phyloP scores from a whole-genome alignment of 2,797 vertebrate species.

The Aphelocoma californica region DNA sequence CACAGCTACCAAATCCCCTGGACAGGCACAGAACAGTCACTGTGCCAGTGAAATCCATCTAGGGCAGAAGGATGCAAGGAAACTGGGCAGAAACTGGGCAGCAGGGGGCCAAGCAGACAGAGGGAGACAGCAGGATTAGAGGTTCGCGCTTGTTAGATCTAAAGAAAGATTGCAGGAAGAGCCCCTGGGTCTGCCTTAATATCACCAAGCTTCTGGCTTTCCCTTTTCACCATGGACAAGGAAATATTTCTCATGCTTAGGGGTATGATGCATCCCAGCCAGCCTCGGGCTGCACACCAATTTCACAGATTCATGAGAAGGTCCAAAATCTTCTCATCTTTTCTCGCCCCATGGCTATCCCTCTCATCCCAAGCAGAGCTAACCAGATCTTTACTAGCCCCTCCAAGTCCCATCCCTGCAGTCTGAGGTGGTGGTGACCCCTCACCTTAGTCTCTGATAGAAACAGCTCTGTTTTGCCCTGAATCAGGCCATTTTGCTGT shows the following conservation, averaged over 20 bases:
- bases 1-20: not conserved
- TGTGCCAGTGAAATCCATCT: not conserved
- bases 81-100: not conserved
- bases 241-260: not conserved
- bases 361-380: not conserved
- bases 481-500: not conserved
- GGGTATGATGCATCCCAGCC: not conserved
- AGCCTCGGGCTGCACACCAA: not conserved
- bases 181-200: not conserved
- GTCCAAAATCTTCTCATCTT: not conserved
- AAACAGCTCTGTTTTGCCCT: not conserved
- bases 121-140: not conserved
- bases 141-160: not conserved
- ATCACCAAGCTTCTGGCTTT: not conserved
- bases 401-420: not conserved
- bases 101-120: accelerated
- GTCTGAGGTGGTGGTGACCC: not conserved
- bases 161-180: not conserved
- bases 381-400: not conserved
- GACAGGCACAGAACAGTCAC: not conserved
- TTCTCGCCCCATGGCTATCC: not conserved
- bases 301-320: not conserved
- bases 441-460: not conserved
- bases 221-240: not conserved
- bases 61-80: not conserved